Percentiles rank a stretch among this genome's conserved stretches.
Evolutionary conservation across 2,888 invertebrate genomes (phyloP).

Genomic region (Zeuzera pyrina): DNA sequence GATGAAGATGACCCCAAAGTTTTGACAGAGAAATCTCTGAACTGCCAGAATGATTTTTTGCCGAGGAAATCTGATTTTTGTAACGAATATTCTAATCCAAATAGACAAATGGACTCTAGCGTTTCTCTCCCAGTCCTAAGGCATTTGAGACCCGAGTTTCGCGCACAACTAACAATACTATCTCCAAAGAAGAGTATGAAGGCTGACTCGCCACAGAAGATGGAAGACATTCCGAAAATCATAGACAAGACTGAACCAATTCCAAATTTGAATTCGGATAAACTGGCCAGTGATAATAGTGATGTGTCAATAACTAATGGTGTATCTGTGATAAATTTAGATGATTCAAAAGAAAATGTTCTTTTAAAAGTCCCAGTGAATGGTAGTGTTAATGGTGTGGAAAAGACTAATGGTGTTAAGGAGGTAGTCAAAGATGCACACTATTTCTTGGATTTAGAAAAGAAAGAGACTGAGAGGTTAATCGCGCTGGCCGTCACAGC

Average conservation of each 20-base stretch:
- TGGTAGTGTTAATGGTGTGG: conserved; percentile 25
- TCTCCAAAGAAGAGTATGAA: conserved; percentile 71
- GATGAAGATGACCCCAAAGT: conserved; percentile 55
- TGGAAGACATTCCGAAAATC: conserved; percentile 40
- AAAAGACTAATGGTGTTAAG: conserved; percentile 22
- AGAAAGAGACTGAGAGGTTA: conserved; percentile 80
- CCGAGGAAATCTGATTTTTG: conserved; percentile 40
- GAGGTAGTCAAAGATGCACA: conserved; percentile 79
- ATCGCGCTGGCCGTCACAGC: conserved; percentile 77
- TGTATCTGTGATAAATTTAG: conserved; percentile 57
- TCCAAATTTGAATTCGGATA: conserved; percentile 11
- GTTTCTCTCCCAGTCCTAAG: conserved; percentile 81
- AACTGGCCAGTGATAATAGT: conserved; percentile 24
- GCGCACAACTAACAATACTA: conserved; percentile 84
- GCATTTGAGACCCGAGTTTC: conserved; percentile 88
- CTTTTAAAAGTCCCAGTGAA: conserved; percentile 26
- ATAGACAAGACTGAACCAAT: conserved; percentile 36
- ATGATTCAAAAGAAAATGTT: conserved; percentile 23
- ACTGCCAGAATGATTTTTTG: conserved; percentile 45
- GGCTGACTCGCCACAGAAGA: conserved; percentile 46
- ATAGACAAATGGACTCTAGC: conserved; percentile 32
- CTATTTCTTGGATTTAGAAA: conserved; percentile 83
- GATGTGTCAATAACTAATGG: conserved; percentile 31
- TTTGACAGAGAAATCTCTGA: conserved; percentile 52
- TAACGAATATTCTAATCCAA: conserved; percentile 38